phyloP scores from a whole-genome alignment of 2,113 vertebrate species.

The Shinisaurus crocodilurus region DNA sequence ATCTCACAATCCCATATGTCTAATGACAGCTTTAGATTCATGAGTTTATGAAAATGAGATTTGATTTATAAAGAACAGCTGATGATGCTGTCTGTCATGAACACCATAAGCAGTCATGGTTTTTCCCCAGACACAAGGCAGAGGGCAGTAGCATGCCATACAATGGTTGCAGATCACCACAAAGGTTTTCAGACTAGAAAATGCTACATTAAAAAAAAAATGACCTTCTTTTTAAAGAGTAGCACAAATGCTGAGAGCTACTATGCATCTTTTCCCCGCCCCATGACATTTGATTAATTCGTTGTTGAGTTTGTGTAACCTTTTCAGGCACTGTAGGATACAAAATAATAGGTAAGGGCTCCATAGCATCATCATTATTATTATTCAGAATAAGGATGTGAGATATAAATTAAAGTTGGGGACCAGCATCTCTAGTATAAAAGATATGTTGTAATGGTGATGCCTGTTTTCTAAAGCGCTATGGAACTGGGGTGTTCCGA shows the following conservation, averaged over 20 bases:
- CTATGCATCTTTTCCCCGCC: neutral
- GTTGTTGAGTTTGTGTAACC: conserved; percentile 1
- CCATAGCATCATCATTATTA: neutral
- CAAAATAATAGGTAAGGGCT: neutral
- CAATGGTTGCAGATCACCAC: neutral
- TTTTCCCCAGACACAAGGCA: conserved; percentile 53
- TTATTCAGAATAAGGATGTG: neutral
- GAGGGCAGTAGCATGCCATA: conserved; percentile 74
- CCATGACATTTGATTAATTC: conserved; percentile 23
- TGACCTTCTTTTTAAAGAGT: neutral
- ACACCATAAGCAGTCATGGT: fast-evolving
- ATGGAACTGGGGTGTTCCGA: neutral
- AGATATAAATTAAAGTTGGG: neutral
- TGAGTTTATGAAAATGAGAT: conserved; percentile 8
- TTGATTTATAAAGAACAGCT: neutral
- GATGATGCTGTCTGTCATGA: neutral
- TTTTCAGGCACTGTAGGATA: conserved; percentile 17
- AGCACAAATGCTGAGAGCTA: conserved; percentile 34
- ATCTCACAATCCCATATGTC: neutral
- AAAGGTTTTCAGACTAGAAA: conserved; percentile 7
- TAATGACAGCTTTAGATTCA: conserved; percentile 17
- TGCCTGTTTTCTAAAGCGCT: neutral
- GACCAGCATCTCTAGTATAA: neutral
- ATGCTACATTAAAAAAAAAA: conserved; percentile 6
- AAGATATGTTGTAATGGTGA: neutral